Evolutionary conservation across 2,888 invertebrate genomes (phyloP), one percentile per base, ranked within the genome.

Genomic region (Ophion ellenae): DNA sequence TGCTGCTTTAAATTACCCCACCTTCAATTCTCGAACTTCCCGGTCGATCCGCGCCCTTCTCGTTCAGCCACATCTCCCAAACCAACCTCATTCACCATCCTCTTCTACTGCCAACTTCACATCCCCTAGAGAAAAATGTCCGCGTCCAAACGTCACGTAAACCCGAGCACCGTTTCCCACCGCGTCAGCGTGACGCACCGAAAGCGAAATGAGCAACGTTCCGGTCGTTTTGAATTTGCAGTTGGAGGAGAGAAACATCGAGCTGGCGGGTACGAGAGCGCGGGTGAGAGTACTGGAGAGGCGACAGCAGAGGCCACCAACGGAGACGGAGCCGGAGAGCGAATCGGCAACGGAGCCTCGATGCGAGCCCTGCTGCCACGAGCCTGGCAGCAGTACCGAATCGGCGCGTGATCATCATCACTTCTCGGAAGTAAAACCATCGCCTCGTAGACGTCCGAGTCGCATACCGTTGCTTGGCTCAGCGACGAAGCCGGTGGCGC

Each of bases 161-260:
- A 24, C 24, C 2, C 24, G 24, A 24, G 2, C 24, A 24, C 24
- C 24, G 24, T 24, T 24, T 24, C 24, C 24, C 24, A 24, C 24
- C 24, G 24, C 24, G 24, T 24, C 1, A 24, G 24, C 24, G 2
- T 24, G 24, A 24, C 1, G 24, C 24, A 24, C 24, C 24, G 24
- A 24, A 1, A 24, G 1, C 24, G 24, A 24, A 24, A 24, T 24
- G 24, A 24, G 24, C 24, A 24, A 24, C 24, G 24, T 24, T 24
- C 24, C 24, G 24, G 24, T 2, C 9, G 6, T 40, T 9, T 40
- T 9, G 40, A 7, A 7, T 79, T 94, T 93, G 20, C 95, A 98
- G 97, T 94, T 98, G 90, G 97, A 97, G 94, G 97, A 98, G 94
- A 96, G 97, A 92, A 97, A 96, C 91, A 97, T 97, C 90, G 97